Percentiles rank a stretch among this genome's conserved stretches.
Evolutionary conservation across 1,140 invertebrate genomes (phyloP).

Genomic region (Leptonema lineaticorne): DNA sequence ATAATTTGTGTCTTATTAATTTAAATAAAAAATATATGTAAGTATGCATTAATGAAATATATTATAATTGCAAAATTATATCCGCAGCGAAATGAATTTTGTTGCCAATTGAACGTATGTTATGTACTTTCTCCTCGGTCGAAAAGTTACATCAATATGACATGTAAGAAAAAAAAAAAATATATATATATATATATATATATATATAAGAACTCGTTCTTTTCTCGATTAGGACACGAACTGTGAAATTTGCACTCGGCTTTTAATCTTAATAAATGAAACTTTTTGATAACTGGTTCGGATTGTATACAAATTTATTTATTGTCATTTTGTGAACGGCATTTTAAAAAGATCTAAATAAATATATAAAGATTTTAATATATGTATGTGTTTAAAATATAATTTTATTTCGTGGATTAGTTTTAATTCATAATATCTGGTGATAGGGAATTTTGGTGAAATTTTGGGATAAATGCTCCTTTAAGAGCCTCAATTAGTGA

Average conservation of each 20-base stretch:
- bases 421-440: too few relatives aligned
- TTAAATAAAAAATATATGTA: not conserved
- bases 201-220: too few relatives aligned
- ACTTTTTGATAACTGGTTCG: not conserved
- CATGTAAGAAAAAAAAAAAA: not conserved
- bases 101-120: not conserved
- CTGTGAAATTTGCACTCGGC: not conserved
- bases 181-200: too few relatives aligned
- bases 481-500: too few relatives aligned
- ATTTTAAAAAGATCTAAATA: too few relatives aligned
- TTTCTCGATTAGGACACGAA: not conserved
- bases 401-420: too few relatives aligned
- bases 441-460: too few relatives aligned
- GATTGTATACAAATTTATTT: too few relatives aligned
- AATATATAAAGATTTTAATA: too few relatives aligned
- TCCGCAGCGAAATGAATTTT: constrained; percentile 9
- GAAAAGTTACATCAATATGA: not conserved
- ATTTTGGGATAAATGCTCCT: too few relatives aligned
- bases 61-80: not conserved
- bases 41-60: not conserved
- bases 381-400: too few relatives aligned
- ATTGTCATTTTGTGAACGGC: too few relatives aligned
- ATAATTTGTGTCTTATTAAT: not conserved
- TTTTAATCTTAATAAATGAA: not conserved
- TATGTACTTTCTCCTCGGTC: constrained; percentile 9